Conservation (phyloP, 2,888 invertebrate genomes). For the Venustoraphidia nigricollis region DNA sequence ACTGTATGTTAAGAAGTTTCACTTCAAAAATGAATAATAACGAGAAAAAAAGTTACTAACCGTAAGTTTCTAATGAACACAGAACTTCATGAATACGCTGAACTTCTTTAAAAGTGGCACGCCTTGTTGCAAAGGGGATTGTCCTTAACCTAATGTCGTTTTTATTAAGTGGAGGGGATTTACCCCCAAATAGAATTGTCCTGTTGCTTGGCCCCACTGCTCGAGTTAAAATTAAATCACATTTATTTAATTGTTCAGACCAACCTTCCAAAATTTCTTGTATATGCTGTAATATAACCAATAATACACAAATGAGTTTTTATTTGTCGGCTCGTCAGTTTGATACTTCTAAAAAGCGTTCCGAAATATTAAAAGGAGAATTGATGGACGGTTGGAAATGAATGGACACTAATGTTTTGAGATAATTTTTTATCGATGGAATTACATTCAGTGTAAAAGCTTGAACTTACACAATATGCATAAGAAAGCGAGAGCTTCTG, state of each 20-base stretch:
- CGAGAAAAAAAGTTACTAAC: constrained; percentile 26
- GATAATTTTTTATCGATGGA: too few relatives aligned
- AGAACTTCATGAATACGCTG: constrained; percentile 56
- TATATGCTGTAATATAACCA: constrained; percentile 44
- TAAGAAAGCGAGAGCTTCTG: too few relatives aligned
- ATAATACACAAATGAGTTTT: too few relatives aligned
- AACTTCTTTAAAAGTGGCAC: constrained; percentile 69
- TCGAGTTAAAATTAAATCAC: constrained; percentile 58
- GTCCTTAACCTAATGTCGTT: constrained; percentile 46
- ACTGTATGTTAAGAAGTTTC: not conserved
- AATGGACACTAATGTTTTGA: too few relatives aligned
- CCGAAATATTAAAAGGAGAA: too few relatives aligned
- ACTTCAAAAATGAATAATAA: constrained; percentile 4
- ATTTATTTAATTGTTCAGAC: constrained; percentile 45
- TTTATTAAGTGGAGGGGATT: constrained; percentile 47
- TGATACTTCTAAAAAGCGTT: too few relatives aligned
- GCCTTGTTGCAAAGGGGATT: constrained; percentile 67
- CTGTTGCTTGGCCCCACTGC: constrained; percentile 61
- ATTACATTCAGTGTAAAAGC: too few relatives aligned
- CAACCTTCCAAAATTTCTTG: constrained; percentile 54
- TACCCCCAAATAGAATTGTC: constrained; percentile 56
- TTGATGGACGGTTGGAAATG: too few relatives aligned
- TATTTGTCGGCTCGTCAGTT: too few relatives aligned
- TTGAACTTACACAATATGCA: too few relatives aligned
- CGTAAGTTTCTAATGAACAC: constrained; percentile 48